A percentile compares a stretch with the other conserved stretches of the same genome.
Evolutionary conservation across 1,140 invertebrate species (phyloP).

Genomic region (Dreissena rostriformis): DNA sequence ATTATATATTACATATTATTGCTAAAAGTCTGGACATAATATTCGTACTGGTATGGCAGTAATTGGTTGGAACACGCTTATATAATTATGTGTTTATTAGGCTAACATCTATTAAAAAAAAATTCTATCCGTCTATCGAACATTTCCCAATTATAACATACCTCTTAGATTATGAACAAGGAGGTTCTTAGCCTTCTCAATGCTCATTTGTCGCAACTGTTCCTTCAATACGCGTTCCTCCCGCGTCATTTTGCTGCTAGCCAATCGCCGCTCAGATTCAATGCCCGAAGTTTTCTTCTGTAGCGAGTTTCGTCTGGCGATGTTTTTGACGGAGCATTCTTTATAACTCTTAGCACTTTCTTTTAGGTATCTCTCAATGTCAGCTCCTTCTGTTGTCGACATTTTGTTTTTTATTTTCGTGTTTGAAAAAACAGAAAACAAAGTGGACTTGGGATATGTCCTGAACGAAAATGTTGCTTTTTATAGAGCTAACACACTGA

Average conservation of each 20-base stretch:
- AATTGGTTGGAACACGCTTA: too few species aligned
- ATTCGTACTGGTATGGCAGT: too few species aligned
- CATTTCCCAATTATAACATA: slow-evolving; percentile 21
- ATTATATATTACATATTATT: too few species aligned
- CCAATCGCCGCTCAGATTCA: slow-evolving; percentile 64
- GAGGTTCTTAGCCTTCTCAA: slow-evolving; percentile 62
- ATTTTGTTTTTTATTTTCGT: too few species aligned
- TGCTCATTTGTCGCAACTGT: slow-evolving; percentile 64
- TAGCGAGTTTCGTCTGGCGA: slow-evolving; percentile 66
- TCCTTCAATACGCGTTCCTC: slow-evolving; percentile 65
- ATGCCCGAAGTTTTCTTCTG: slow-evolving; percentile 66
- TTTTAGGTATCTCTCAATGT: slow-evolving; percentile 65
- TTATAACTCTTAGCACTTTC: slow-evolving; percentile 68
- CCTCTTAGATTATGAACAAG: slow-evolving; percentile 57
- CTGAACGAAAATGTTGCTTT: too few species aligned
- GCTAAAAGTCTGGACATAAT: too few species aligned
- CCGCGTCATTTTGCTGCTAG: slow-evolving; percentile 53
- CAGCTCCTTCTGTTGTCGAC: slow-evolving; percentile 11
- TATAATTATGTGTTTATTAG: too few species aligned
- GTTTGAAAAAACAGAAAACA: too few species aligned
- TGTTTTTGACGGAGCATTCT: slow-evolving; percentile 67
- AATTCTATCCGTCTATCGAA: too few species aligned
- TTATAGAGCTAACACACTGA: too few species aligned
- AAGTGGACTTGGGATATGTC: too few species aligned
- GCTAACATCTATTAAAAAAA: too few species aligned